Evolutionary conservation across 2,797 vertebrate genomes (phyloP).

Genomic region (Sebastes kiyomatsui): DNA sequence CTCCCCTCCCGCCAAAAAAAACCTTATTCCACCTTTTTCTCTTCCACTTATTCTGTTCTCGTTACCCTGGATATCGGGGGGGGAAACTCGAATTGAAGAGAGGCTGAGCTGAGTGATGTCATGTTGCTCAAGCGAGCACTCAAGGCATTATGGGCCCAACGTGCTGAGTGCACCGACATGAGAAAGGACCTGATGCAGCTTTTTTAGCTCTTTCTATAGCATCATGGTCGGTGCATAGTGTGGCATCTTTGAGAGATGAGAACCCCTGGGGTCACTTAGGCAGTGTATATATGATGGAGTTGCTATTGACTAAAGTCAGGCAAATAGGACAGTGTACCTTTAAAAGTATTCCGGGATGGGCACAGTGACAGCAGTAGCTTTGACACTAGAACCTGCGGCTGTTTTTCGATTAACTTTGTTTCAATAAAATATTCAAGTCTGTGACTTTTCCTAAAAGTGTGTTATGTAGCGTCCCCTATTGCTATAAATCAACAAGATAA

Average conservation of each 20-base stretch:
- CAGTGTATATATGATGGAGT: constrained; percentile 10
- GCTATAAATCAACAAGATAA: background rate
- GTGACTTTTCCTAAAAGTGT: too few species aligned
- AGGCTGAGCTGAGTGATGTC: constrained; percentile 70
- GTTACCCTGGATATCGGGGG: constrained; percentile 61
- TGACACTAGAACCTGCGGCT: too few species aligned
- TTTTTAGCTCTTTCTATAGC: constrained; percentile 62
- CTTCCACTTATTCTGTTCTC: constrained; percentile 57
- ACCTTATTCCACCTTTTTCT: constrained; percentile 36
- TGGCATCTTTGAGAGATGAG: constrained; percentile 32
- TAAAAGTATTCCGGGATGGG: background rate
- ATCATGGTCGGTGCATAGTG: constrained; percentile 25
- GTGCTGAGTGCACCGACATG: constrained; percentile 76
- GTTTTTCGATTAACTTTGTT: too few species aligned
- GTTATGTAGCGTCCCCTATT: background rate
- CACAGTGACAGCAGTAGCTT: background rate
- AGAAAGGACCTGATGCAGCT: constrained; percentile 72
- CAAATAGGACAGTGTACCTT: constrained; percentile 13
- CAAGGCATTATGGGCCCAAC: constrained; percentile 73
- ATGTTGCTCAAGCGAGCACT: constrained; percentile 70
- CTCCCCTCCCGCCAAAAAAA: constrained; percentile 2
- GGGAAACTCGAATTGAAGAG: constrained; percentile 61
- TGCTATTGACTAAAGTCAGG: constrained; percentile 5
- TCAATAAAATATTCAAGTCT: too few species aligned
- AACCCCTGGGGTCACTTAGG: constrained; percentile 22